Evolutionary conservation across 2,113 vertebrate genomes (phyloP).

Genomic region (Promerops cafer): DNA sequence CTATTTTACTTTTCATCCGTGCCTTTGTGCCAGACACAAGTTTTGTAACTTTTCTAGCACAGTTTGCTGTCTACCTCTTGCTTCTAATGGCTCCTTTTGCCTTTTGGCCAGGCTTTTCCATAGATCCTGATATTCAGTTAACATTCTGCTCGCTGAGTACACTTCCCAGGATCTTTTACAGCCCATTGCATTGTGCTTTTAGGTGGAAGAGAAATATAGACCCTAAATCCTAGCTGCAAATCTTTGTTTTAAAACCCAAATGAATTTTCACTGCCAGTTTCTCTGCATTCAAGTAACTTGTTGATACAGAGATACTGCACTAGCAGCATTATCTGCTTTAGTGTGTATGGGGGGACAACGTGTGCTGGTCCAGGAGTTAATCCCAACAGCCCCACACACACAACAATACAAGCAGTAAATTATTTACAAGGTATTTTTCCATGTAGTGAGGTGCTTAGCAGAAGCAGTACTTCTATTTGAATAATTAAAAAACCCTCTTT

Average conservation of each 20-base stretch:
- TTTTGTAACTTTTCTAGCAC: neutral
- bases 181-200: neutral
- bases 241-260: neutral
- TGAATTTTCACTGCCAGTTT: neutral
- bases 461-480: neutral
- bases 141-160: neutral
- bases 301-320: neutral
- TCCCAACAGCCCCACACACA: neutral
- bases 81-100: neutral
- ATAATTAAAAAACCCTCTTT: neutral
- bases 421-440: neutral
- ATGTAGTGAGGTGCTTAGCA: neutral
- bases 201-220: neutral
- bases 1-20: neutral
- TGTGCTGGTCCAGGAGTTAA: neutral
- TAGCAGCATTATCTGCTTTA: neutral
- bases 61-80: too few species aligned
- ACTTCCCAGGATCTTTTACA: neutral
- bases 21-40: neutral
- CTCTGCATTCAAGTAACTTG: neutral
- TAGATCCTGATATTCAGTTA: neutral
- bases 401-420: neutral
- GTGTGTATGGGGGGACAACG: rapidly evolving
- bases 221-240: neutral
- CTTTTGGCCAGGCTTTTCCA: neutral